Base-by-base conservation (phyloP, 2,888 invertebrate species). In the Mesoligia furuncula region DNA sequence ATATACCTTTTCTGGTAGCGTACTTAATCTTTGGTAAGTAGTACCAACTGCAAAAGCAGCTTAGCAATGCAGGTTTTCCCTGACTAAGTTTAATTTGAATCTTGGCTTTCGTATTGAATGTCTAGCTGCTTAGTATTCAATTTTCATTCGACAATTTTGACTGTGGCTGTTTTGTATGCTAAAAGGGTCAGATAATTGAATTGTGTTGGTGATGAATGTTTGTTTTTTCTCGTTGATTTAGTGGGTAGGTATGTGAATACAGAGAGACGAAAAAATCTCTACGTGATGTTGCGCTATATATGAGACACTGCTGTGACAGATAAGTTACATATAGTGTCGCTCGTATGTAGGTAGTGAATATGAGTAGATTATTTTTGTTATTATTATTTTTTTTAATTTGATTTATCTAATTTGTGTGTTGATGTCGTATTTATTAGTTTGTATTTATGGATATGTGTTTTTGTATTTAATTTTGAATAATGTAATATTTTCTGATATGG, bases 31-130 rank as follows among this genome's bases (percentile, higher is more conserved):
- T 42, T 79, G 79, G 31, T 36, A 48, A 36, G 6, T 36, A 42
- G n/a, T 65, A 15, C 45, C 66, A 62, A 79, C 39, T 48, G 69
- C 31, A 71, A 67, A 62, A 61, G 72, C 66, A 73, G 70, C 64
- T 74, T 54, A 85, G 69, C 70, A 62, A 68, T 75, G 71, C 71
- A 61, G 87, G 67, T 75, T 77, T 73, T 73, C 62, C 39, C 73
- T 45, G 74, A 73, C 64, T 67, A 72, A 84, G 75, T 87, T 86
- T 77, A 88, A 86, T 88, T 88, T 73, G 70, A 59, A 73, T 86
- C 71, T 77, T 80, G 72, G 62, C 65, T 68, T 66, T 45, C 57
- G 27, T 31, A 67, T 61, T 80, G 75, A 86, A 67, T 70, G 62
- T 31, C 45, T 17, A 69, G n/a, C n/a, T 67, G 57, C 57, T 88